Evolutionary conservation across 2,113 vertebrate genomes (phyloP).

Genomic region (Lamprologus speciosus): DNA sequence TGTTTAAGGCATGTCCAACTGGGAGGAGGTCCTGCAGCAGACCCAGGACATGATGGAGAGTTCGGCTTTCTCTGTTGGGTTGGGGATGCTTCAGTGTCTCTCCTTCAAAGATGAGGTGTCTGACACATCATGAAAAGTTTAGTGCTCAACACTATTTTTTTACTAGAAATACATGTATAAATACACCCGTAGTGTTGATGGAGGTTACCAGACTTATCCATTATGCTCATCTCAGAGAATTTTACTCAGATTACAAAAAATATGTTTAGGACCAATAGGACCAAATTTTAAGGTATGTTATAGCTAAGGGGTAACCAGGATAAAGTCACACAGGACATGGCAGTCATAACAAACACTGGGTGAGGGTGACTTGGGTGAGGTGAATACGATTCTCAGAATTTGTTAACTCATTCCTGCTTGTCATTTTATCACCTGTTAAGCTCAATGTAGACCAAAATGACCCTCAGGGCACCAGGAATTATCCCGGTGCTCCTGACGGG

Average conservation of each 20-base stretch:
- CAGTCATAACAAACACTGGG: background rate
- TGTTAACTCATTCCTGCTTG: background rate
- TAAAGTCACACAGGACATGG: background rate
- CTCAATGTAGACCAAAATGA: background rate
- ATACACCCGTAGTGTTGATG: background rate
- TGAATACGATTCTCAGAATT: background rate
- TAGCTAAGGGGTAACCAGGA: background rate
- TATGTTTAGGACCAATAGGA: background rate
- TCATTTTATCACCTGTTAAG: background rate
- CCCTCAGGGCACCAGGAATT: background rate
- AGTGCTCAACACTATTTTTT: background rate
- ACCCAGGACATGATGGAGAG: background rate
- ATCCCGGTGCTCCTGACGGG: accelerated
- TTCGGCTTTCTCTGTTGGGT: accelerated
- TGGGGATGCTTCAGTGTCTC: background rate
- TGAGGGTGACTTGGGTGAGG: background rate
- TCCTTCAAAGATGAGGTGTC: background rate
- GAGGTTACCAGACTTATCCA: background rate
- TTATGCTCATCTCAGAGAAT: accelerated
- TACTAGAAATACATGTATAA: background rate
- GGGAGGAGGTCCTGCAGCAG: background rate
- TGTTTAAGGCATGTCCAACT: background rate
- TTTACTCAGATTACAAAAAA: background rate
- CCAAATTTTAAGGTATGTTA: background rate
- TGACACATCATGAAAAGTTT: background rate